Percentiles rank a stretch among this genome's conserved stretches.
Evolutionary conservation across 2,888 invertebrate genomes (phyloP).

Genomic region (Stenichneumon culpator): DNA sequence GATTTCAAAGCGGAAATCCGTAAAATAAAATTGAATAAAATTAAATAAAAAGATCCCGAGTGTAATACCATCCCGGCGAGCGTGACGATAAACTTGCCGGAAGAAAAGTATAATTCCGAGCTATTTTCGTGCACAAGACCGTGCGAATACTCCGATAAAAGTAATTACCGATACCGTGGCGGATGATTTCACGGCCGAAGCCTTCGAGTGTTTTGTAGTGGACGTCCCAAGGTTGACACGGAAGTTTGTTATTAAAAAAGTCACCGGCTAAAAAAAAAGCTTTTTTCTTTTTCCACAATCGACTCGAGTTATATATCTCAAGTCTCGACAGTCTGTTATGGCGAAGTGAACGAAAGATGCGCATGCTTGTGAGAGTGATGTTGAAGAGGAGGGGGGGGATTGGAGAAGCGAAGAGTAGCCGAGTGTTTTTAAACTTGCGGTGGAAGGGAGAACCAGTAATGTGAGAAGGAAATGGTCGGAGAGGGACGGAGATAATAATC

Average conservation of each 20-base stretch:
- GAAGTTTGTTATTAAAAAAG: background rate
- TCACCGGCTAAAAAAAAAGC: background rate
- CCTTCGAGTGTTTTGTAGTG: background rate
- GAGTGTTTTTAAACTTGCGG: background rate
- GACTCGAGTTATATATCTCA: background rate
- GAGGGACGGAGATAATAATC: conserved; percentile 13
- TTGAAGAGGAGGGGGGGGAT: background rate
- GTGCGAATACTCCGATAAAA: background rate
- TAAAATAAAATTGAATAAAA: too few relatives aligned
- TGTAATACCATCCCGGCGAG: too few relatives aligned
- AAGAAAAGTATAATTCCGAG: background rate
- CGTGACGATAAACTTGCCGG: background rate
- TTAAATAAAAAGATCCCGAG: too few relatives aligned
- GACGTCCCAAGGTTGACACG: background rate
- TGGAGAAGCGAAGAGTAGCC: background rate
- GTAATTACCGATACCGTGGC: background rate
- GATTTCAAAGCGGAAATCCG: too few relatives aligned
- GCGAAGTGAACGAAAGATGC: background rate
- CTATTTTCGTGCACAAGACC: background rate
- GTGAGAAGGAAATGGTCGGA: conserved; percentile 11
- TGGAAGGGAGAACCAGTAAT: conserved; percentile 20
- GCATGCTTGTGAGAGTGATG: background rate
- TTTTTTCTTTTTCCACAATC: background rate
- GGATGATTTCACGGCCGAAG: background rate
- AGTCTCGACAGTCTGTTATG: background rate